Conservation (phyloP, 2,113 vertebrate species). For the Siphamia tubifer region DNA sequence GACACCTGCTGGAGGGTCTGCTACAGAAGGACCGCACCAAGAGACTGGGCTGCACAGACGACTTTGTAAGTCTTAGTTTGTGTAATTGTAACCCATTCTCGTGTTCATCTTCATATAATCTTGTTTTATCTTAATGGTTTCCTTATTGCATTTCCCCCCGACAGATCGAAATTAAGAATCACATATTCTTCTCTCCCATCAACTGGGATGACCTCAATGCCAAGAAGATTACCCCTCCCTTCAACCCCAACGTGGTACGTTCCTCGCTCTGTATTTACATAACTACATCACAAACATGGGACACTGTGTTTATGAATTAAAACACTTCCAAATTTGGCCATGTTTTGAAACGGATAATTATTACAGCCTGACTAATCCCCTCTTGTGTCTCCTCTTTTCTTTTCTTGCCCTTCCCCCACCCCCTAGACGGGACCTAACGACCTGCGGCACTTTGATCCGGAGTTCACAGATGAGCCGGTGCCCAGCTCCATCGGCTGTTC, state of each 20-base stretch:
- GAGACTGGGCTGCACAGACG: slow-evolving; percentile 92
- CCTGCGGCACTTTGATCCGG: slow-evolving; percentile 95
- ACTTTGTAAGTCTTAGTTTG: slow-evolving; percentile 88
- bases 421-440: slow-evolving; percentile 92
- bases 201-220: slow-evolving; percentile 99
- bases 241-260: slow-evolving; percentile 98
- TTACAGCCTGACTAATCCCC: slow-evolving; percentile 40
- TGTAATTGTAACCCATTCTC: neutral
- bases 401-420: neutral
- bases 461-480: slow-evolving; percentile 97
- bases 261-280: slow-evolving; percentile 1
- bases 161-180: slow-evolving; percentile 97
- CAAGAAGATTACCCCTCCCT: slow-evolving; percentile 98
- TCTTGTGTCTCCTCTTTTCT: neutral
- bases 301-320: neutral
- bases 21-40: slow-evolving; percentile 95
- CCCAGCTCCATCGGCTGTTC: slow-evolving; percentile 94
- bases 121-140: neutral
- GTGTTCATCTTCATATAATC: neutral
- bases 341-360: too few relatives aligned
- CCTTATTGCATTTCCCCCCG: slow-evolving; percentile 39
- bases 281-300: slow-evolving; percentile 2
- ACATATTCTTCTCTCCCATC: slow-evolving; percentile 97
- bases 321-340: slow-evolving; percentile 23
- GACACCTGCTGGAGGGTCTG: slow-evolving; percentile 93